Conservation (phyloP, 2,113 vertebrate genomes). For the Rhea pennata region DNA sequence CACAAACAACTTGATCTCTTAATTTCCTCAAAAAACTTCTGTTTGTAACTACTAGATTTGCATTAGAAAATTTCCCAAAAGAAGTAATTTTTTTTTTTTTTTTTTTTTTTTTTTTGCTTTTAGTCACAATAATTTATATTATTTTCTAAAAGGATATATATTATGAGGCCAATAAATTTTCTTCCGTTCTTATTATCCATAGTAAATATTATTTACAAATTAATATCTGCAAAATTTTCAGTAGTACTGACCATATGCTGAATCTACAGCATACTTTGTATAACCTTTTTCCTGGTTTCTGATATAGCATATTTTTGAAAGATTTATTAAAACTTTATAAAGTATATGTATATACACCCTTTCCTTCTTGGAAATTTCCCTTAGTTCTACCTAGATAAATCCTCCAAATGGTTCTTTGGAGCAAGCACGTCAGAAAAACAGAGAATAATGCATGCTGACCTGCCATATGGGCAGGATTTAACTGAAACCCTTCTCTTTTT, state of each 20-base stretch:
- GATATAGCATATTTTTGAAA: neutral
- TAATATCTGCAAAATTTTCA: neutral
- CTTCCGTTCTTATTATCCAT: neutral
- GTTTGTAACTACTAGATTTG: neutral
- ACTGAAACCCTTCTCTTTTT: slow-evolving; percentile 38
- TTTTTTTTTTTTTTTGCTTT: neutral
- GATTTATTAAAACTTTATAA: neutral
- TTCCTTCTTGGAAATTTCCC: slow-evolving; percentile 10
- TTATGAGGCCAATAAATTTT: neutral
- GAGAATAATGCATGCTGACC: slow-evolving; percentile 61
- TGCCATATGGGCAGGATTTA: slow-evolving; percentile 43
- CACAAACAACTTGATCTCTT: neutral
- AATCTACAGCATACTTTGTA: neutral
- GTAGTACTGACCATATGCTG: neutral
- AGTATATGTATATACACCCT: neutral
- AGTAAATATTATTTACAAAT: neutral
- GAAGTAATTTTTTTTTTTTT: neutral
- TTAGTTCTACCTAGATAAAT: slow-evolving; percentile 7
- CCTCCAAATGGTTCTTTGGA: slow-evolving; percentile 16
- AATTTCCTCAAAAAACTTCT: neutral
- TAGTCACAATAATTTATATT: neutral
- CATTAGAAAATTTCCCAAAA: neutral
- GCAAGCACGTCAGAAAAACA: slow-evolving; percentile 25
- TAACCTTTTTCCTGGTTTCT: neutral
- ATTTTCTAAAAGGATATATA: neutral